Conservation (phyloP, 2,888 invertebrate genomes). For the Pterostichus madidus region DNA sequence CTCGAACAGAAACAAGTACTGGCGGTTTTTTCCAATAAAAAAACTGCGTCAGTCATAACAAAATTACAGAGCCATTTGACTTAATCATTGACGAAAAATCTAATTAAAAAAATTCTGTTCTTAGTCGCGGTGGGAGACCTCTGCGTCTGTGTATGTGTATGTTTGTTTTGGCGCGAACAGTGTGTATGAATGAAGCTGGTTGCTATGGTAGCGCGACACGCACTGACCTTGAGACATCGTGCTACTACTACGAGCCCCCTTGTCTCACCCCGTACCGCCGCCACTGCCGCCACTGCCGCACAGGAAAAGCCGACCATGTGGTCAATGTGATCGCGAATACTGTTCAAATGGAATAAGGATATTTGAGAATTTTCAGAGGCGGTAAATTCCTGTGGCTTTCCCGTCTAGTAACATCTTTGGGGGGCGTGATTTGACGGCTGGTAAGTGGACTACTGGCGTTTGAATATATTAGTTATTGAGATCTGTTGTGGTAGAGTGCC, state of each 20-base stretch:
- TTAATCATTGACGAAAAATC: slow-evolving; percentile 13
- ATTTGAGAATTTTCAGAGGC: too few species aligned
- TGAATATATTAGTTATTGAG: too few species aligned
- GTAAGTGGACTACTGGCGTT: too few species aligned
- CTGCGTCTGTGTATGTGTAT: too few species aligned
- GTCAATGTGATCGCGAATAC: too few species aligned
- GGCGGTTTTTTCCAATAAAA: slow-evolving; percentile 11
- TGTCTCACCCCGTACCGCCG: neutral
- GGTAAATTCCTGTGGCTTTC: too few species aligned
- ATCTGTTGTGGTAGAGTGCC: too few species aligned
- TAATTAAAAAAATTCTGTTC: neutral
- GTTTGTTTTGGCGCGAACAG: slow-evolving; percentile 52
- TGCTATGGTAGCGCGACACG: slow-evolving; percentile 40
- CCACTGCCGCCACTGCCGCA: neutral
- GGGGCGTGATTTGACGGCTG: too few species aligned
- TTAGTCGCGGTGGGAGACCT: too few species aligned
- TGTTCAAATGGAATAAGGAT: too few species aligned
- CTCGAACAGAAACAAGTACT: slow-evolving; percentile 44
- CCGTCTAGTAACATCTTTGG: too few species aligned
- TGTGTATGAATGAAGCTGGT: slow-evolving; percentile 51
- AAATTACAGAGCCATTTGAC: slow-evolving; percentile 22
- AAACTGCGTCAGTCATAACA: slow-evolving; percentile 39
- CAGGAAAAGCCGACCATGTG: neutral
- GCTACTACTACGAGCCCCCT: slow-evolving; percentile 30
- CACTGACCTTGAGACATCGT: slow-evolving; percentile 46